Percentiles rank a stretch among this genome's conserved stretches.
Evolutionary conservation across 92 coral and sea anemone genomes (phyloP).

Genomic region (Actinostola sp.): DNA sequence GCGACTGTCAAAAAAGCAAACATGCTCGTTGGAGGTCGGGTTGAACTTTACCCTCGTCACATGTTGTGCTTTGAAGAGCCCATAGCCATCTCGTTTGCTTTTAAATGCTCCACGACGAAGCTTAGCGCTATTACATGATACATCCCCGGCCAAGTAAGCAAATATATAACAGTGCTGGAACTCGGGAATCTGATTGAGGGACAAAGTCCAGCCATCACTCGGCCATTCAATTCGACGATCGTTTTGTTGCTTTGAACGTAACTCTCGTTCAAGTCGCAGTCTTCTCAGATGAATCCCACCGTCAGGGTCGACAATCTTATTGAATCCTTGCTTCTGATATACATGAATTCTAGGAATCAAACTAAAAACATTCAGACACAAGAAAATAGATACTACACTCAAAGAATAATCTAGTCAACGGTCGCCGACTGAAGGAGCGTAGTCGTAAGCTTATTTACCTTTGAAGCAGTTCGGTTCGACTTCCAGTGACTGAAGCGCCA

Average conservation of each 20-base stretch:
- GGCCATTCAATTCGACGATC: slow-evolving; percentile 45
- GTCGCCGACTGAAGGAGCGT: background rate
- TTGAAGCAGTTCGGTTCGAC: slow-evolving; percentile 28
- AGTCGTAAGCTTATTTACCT: background rate
- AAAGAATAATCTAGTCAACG: background rate
- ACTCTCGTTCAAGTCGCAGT: background rate
- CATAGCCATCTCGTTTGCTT: slow-evolving; percentile 55
- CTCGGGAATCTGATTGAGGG: background rate
- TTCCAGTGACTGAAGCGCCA: slow-evolving; percentile 44
- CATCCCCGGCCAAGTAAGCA: slow-evolving; percentile 11
- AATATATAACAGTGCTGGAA: slow-evolving; percentile 22
- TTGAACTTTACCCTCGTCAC: slow-evolving; percentile 39
- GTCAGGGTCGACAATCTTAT: slow-evolving; percentile 51
- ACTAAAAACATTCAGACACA: background rate
- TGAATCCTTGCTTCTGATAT: slow-evolving; percentile 14
- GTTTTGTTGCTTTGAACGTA: background rate
- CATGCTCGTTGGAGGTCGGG: slow-evolving; percentile 8
- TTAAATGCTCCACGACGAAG: slow-evolving; percentile 55
- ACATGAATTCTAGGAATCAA: slow-evolving; percentile 1
- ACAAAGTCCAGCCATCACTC: slow-evolving; percentile 48
- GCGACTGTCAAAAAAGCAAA: slow-evolving; percentile 36
- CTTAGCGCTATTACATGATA: slow-evolving; percentile 1
- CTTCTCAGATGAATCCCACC: slow-evolving; percentile 47
- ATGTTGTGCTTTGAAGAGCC: slow-evolving; percentile 41
- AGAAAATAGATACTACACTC: background rate